Evolutionary conservation across 2,888 invertebrate genomes (phyloP).

Genomic region (Aplocera efformata): DNA sequence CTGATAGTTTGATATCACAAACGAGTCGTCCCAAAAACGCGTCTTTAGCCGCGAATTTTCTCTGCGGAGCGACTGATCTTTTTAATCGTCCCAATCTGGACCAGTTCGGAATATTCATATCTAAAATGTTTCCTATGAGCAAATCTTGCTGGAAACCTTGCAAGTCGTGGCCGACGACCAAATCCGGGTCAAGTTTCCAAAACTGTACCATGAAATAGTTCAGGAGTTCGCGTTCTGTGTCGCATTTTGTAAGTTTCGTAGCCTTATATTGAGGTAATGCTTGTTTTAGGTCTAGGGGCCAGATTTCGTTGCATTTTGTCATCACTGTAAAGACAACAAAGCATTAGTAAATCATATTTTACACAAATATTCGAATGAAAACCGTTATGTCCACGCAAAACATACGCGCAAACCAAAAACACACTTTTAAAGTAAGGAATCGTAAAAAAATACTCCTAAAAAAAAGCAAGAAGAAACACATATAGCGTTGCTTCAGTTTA

Average conservation of each 20-base stretch:
- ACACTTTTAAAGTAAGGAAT: too few relatives aligned
- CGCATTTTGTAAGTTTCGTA: conserved; percentile 88
- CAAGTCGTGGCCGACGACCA: conserved; percentile 96
- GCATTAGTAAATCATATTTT: too few relatives aligned
- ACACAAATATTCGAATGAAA: too few relatives aligned
- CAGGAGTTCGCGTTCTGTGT: conserved; percentile 92
- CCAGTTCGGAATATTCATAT: conserved; percentile 91
- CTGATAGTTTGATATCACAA: conserved; percentile 94
- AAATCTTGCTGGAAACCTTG: conserved; percentile 94
- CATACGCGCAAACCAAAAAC: too few relatives aligned
- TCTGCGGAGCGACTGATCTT: conserved; percentile 82
- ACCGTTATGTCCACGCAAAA: too few relatives aligned
- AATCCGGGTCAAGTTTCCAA: conserved; percentile 93
- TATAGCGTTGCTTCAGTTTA: too few relatives aligned
- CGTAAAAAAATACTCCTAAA: too few relatives aligned
- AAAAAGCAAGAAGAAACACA: background rate
- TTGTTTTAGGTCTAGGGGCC: conserved; percentile 92
- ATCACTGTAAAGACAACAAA: conserved; percentile 86
- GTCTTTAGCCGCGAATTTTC: conserved; percentile 76
- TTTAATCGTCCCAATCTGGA: conserved; percentile 93
- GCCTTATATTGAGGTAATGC: conserved; percentile 83
- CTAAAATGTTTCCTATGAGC: conserved; percentile 90
- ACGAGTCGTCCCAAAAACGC: conserved; percentile 90
- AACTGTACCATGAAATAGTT: conserved; percentile 93
- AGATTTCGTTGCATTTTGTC: conserved; percentile 88